phyloP scores from a whole-genome alignment of 2,888 invertebrate genomes.

The Nineta flava region DNA sequence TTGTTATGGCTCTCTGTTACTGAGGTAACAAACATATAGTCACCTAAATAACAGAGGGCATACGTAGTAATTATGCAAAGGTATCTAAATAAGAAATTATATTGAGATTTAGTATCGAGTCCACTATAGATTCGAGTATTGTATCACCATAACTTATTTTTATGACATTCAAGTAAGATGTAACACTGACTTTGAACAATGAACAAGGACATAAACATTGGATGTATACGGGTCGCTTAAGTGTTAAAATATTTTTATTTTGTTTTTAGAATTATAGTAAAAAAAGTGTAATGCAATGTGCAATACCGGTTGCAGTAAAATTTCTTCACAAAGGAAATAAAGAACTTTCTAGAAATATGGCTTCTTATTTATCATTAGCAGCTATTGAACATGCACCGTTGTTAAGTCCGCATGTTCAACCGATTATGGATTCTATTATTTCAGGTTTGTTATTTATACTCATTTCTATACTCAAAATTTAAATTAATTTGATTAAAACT shows the following conservation, averaged over 20 bases:
- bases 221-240: no score
- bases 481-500: neutral
- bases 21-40: no score
- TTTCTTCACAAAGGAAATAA: conserved; percentile 81
- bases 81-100: no score
- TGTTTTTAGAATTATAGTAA: conserved; percentile 48
- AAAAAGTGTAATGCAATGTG: conserved; percentile 60
- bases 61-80: no score
- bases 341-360: conserved; percentile 78
- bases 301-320: conserved; percentile 80
- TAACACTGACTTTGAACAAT: no score
- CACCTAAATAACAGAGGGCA: no score
- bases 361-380: conserved; percentile 80
- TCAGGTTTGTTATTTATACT: conserved; percentile 40
- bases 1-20: no score
- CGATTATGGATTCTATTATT: conserved; percentile 80
- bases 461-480: neutral
- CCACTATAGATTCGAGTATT: no score
- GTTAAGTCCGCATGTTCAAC: conserved; percentile 72
- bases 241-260: conserved; percentile 7
- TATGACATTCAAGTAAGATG: no score
- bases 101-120: no score
- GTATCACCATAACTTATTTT: no score
- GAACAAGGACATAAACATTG: no score
- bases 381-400: conserved; percentile 81